Conservation (phyloP, 2,113 vertebrate genomes). For the Syngnathus typhle region DNA sequence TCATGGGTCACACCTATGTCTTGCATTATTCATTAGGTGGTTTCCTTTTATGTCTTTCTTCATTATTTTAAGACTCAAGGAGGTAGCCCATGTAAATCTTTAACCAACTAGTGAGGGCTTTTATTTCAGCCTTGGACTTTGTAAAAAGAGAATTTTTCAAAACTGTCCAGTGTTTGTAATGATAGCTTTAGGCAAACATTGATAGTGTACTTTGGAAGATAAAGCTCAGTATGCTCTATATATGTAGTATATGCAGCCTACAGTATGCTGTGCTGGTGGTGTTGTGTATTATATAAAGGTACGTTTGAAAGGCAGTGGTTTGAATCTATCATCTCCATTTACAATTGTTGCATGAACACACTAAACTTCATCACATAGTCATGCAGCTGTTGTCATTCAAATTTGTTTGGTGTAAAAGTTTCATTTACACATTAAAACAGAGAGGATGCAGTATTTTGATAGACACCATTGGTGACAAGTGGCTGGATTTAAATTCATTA, state of each 20-base stretch:
- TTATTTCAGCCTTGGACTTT: neutral
- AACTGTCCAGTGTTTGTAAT: neutral
- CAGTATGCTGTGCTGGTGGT: neutral
- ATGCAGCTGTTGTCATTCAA: neutral
- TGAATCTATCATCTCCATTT: neutral
- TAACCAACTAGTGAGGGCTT: neutral
- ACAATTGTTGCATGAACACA: neutral
- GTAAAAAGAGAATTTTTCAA: too few species aligned
- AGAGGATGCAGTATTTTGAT: too few species aligned
- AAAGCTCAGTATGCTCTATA: neutral
- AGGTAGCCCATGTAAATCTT: neutral
- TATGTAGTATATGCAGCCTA: neutral
- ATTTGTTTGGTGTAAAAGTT: neutral
- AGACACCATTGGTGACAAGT: neutral
- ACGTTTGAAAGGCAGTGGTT: neutral
- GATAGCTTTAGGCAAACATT: neutral
- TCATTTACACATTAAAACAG: too few species aligned
- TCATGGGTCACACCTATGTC: conserved; percentile 27
- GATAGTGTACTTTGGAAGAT: neutral
- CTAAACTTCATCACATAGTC: neutral
- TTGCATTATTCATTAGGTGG: conserved; percentile 11
- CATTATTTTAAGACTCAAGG: neutral
- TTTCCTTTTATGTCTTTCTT: conserved; percentile 20
- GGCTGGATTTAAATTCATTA: neutral
- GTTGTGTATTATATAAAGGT: neutral